phyloP scores from a whole-genome alignment of 2,797 vertebrate species.

The Clamator glandarius region DNA sequence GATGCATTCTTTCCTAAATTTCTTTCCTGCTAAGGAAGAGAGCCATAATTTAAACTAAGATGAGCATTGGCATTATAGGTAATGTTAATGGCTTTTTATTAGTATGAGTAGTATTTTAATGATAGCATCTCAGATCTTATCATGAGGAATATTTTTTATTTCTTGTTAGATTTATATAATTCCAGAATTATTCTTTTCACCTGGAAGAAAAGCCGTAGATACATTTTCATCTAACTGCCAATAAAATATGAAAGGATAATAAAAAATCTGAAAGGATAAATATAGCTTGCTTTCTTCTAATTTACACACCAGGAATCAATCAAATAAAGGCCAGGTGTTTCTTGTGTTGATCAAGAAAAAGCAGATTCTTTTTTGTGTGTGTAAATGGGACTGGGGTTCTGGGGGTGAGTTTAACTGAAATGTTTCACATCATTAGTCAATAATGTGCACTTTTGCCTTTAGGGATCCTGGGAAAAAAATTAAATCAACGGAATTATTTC shows the following conservation, averaged over 20 bases:
- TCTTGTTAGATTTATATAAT: not conserved
- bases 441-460: not conserved
- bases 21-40: not conserved
- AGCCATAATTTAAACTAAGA: not conserved
- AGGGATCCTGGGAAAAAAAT: not conserved
- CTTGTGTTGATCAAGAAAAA: not conserved
- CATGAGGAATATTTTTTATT: not conserved
- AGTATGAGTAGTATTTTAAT: not conserved
- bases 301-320: not conserved
- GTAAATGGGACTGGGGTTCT: not conserved
- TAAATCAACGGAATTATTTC: slow-evolving; percentile 44
- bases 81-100: not conserved
- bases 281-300: not conserved
- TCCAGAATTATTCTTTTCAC: not conserved
- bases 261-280: not conserved
- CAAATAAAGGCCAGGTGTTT: not conserved
- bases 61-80: not conserved
- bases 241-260: not conserved
- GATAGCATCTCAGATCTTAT: not conserved
- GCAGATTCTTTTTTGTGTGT: not conserved
- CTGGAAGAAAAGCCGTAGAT: not conserved
- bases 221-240: not conserved
- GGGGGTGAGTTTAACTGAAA: not conserved
- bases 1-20: not conserved
- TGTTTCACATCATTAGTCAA: slow-evolving; percentile 25